Evolutionary conservation across 2,797 vertebrate species (phyloP).

Genomic region (Aselliscus stoliczkanus): DNA sequence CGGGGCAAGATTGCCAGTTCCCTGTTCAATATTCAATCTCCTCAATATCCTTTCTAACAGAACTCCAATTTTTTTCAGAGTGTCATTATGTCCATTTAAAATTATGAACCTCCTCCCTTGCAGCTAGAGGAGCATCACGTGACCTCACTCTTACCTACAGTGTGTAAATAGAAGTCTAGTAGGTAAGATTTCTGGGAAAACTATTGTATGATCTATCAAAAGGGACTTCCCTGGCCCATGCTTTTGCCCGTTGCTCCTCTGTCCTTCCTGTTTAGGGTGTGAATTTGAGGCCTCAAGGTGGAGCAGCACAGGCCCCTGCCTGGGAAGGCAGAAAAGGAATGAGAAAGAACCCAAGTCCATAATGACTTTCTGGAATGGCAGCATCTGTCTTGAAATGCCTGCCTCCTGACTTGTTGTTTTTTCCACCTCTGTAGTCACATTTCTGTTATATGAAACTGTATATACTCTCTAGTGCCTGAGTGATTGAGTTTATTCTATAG

Average conservation of each 20-base stretch:
- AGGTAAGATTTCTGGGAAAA: neutral
- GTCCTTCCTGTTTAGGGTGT: neutral
- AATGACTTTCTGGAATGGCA: neutral
- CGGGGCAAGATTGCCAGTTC: neutral
- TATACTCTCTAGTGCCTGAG: neutral
- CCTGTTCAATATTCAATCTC: neutral
- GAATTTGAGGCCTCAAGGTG: neutral
- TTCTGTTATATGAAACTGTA: neutral
- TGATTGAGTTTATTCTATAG: neutral
- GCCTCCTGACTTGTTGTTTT: neutral
- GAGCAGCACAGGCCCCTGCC: neutral
- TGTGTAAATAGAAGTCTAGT: accelerated
- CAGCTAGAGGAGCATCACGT: neutral
- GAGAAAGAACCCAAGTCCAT: neutral
- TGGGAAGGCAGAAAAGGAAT: neutral
- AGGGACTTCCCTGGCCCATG: neutral
- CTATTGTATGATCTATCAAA: neutral
- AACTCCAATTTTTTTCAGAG: neutral
- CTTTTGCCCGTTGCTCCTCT: neutral
- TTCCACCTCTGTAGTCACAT: neutral
- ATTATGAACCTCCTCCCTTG: neutral
- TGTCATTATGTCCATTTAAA: neutral
- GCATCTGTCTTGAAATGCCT: too few relatives aligned
- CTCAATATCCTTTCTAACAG: neutral
- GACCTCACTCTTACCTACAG: neutral